Evolutionary conservation across 2,797 vertebrate genomes (phyloP).

Genomic region (Brotula barbata): DNA sequence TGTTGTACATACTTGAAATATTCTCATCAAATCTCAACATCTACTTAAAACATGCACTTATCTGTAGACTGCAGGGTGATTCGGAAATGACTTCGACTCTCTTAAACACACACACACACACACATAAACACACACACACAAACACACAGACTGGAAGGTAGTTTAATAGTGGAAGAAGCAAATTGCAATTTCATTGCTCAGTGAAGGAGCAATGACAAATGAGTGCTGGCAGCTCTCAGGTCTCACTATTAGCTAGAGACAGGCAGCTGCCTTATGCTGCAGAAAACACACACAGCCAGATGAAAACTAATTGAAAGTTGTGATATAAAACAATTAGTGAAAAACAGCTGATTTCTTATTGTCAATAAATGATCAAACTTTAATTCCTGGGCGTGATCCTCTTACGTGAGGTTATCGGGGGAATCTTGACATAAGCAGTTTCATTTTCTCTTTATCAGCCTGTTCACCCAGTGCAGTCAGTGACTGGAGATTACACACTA

Average conservation of each 20-base stretch:
- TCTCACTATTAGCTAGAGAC: slow-evolving; percentile 11
- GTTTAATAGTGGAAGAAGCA: slow-evolving; percentile 25
- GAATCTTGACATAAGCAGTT: neutral
- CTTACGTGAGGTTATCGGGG: slow-evolving; percentile 30
- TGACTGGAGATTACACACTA: slow-evolving; percentile 5
- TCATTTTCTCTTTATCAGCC: neutral
- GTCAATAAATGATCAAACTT: slow-evolving; percentile 22
- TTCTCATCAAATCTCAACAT: slow-evolving; percentile 8
- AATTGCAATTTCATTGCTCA: slow-evolving; percentile 39
- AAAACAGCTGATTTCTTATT: slow-evolving; percentile 20
- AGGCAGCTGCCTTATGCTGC: slow-evolving; percentile 29
- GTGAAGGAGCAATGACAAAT: slow-evolving; percentile 38
- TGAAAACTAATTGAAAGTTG: slow-evolving; percentile 20
- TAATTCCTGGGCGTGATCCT: slow-evolving; percentile 14
- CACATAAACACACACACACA: slow-evolving; percentile 16
- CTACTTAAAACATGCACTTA: slow-evolving; percentile 21
- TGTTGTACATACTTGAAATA: too few species aligned
- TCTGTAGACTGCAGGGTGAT: slow-evolving; percentile 17
- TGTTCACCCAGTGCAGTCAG: slow-evolving; percentile 10
- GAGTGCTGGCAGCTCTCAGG: slow-evolving; percentile 40
- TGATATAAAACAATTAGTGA: neutral
- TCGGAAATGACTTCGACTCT: slow-evolving; percentile 13
- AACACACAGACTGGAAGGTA: slow-evolving; percentile 36
- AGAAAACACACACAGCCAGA: slow-evolving; percentile 20
- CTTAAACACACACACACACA: slow-evolving; percentile 28